Evolutionary conservation across 2,113 vertebrate species (phyloP).

Genomic region (Pygoscelis adeliae): DNA sequence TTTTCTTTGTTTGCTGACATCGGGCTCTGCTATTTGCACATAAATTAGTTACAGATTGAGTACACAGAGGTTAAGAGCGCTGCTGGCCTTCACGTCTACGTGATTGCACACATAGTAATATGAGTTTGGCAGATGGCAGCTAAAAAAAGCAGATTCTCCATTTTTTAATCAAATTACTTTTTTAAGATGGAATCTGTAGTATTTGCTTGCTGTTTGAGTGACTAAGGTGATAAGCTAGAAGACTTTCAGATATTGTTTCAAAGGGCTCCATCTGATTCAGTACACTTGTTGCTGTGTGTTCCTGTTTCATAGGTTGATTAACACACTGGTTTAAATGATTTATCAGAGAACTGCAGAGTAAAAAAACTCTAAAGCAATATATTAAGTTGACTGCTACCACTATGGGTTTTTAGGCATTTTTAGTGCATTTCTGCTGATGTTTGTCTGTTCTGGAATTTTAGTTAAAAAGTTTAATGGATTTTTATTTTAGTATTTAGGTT

Average conservation of each 20-base stretch:
- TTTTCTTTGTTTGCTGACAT: background rate
- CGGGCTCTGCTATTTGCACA: background rate
- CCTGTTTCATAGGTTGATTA: background rate
- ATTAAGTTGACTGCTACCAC: background rate
- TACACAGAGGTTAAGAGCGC: background rate
- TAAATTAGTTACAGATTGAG: slow-evolving; percentile 25
- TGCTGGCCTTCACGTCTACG: slow-evolving; percentile 1
- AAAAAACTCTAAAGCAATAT: background rate
- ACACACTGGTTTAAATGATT: background rate
- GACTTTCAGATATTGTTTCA: background rate
- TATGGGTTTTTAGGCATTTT: background rate
- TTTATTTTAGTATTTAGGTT: slow-evolving; percentile 93
- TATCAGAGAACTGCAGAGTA: background rate
- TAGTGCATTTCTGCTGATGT: background rate
- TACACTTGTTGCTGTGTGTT: slow-evolving; percentile 20
- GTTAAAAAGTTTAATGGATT: slow-evolving; percentile 10
- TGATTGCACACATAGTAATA: slow-evolving; percentile 32
- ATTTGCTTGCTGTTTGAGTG: background rate
- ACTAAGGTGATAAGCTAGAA: background rate
- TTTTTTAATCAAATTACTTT: slow-evolving; percentile 53
- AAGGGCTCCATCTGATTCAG: background rate
- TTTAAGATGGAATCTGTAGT: slow-evolving; percentile 37
- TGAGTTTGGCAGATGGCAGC: slow-evolving; percentile 56
- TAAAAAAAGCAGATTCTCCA: slow-evolving; percentile 34
- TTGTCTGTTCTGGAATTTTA: background rate